Evolutionary conservation across 2,888 invertebrate species (phyloP).

Genomic region (Actias luna): DNA sequence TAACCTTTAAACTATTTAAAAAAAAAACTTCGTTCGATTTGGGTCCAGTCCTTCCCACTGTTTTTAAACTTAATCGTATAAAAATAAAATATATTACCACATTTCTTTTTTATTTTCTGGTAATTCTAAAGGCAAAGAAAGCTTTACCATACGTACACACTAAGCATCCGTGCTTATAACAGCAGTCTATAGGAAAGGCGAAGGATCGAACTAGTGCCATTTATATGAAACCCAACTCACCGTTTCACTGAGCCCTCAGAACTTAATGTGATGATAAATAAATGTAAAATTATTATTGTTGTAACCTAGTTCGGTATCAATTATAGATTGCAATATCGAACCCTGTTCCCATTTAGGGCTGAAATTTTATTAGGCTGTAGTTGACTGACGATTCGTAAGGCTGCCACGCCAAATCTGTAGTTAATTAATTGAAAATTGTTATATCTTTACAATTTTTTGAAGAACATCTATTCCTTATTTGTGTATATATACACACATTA

Average conservation of each 20-base stretch:
- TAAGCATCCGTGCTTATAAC: not conserved
- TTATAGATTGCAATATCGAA: constrained; percentile 23
- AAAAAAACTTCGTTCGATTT: too few relatives aligned
- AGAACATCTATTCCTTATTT: too few relatives aligned
- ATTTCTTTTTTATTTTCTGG: too few relatives aligned
- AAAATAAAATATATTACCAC: too few relatives aligned
- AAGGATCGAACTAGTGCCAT: not conserved
- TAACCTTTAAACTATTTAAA: too few relatives aligned
- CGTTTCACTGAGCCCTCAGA: not conserved
- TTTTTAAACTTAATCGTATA: too few relatives aligned
- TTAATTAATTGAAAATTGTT: not conserved
- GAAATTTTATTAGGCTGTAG: constrained; percentile 28
- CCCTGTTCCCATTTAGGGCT: constrained; percentile 32
- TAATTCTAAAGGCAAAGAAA: too few relatives aligned
- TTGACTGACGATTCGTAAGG: constrained; percentile 3
- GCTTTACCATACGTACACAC: too few relatives aligned
- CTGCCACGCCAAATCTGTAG: not conserved
- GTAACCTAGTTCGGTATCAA: constrained; percentile 17
- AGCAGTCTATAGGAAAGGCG: not conserved
- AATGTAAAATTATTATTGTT: constrained; percentile 5
- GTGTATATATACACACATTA: too few relatives aligned
- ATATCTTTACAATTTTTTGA: too few relatives aligned
- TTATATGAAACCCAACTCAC: not conserved
- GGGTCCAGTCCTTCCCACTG: too few relatives aligned
- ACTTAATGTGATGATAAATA: not conserved